Evolutionary conservation across 2,797 vertebrate genomes (phyloP).

Genomic region (Botia almorhae): DNA sequence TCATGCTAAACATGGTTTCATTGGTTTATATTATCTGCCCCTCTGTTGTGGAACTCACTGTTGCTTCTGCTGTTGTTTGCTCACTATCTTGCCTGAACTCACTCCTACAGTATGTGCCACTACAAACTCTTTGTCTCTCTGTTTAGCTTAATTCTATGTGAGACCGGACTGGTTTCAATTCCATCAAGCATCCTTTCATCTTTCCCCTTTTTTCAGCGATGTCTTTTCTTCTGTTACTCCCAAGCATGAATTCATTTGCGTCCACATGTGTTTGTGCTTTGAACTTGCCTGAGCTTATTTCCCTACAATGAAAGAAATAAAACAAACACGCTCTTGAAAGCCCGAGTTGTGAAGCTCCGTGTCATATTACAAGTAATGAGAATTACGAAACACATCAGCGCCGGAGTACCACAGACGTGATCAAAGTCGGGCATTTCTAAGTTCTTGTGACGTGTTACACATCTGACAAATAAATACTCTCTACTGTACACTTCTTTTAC

Average conservation of each 20-base stretch:
- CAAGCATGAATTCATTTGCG: constrained; percentile 69
- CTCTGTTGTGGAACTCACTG: background rate
- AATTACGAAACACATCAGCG: constrained; percentile 30
- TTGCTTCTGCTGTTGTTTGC: constrained; percentile 14
- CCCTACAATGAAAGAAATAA: constrained; percentile 50
- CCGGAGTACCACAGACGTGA: constrained; percentile 2
- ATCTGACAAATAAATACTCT: constrained; percentile 20
- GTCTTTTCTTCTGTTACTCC: constrained; percentile 60
- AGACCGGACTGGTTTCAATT: constrained; percentile 69
- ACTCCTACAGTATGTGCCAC: constrained; percentile 42
- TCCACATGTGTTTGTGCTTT: constrained; percentile 69
- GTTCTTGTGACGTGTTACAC: constrained; percentile 21
- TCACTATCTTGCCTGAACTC: constrained; percentile 39
- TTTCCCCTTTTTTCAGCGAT: constrained; percentile 47
- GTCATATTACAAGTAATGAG: constrained; percentile 40
- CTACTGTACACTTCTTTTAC: background rate
- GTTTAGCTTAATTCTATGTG: constrained; percentile 62
- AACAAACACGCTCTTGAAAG: constrained; percentile 54
- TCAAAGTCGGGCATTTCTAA: constrained; percentile 32
- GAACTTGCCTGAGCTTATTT: constrained; percentile 62
- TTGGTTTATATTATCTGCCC: background rate
- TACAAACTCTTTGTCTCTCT: constrained; percentile 40
- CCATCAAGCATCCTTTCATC: constrained; percentile 64
- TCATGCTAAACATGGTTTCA: background rate
- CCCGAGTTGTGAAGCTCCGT: constrained; percentile 32